These are phyloP conservation scores for Ommatoiulus sabulosus DNA, from an alignment of 2,888 invertebrate species.

Conservation along the genomic window DNA sequence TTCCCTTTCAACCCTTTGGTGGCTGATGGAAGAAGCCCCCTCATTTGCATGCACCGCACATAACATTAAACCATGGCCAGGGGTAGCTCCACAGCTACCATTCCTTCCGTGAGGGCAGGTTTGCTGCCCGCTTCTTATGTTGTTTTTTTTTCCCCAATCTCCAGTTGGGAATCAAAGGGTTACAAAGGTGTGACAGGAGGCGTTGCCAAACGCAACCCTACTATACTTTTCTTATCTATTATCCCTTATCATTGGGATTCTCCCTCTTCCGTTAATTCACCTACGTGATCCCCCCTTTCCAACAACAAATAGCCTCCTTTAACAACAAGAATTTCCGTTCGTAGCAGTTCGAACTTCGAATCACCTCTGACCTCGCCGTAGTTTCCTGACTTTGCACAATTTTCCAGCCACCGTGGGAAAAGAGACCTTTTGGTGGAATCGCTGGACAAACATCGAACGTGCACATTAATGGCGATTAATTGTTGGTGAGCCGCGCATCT, in stretches of 20 bases:
- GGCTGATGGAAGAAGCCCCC: conserved; percentile 21
- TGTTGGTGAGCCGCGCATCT: not conserved
- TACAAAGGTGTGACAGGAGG: conserved; percentile 34
- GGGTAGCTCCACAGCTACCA: not conserved
- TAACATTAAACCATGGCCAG: conserved; percentile 14
- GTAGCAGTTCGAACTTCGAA: not conserved
- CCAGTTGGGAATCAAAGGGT: conserved; percentile 1
- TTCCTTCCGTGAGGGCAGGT: not conserved
- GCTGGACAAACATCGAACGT: not conserved
- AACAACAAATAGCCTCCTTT: not conserved
- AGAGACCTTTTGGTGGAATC: not conserved
- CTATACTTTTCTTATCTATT: conserved; percentile 27
- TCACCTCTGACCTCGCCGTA: not conserved
- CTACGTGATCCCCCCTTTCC: conserved; percentile 1
- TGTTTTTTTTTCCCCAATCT: not conserved
- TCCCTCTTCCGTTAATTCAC: conserved; percentile 34
- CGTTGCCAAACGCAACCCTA: conserved; percentile 17
- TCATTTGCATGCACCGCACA: conserved; percentile 18
- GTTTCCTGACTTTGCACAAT: not conserved
- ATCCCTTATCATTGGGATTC: conserved; percentile 29
- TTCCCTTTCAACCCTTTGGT: conserved; percentile 27
- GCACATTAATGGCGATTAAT: not conserved
- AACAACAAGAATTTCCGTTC: conserved; percentile 18
- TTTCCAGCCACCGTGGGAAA: conserved; percentile 33
- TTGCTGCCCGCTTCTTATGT: not conserved